Conservation (phyloP, 2,797 vertebrate genomes). For the Chanos chanos region DNA sequence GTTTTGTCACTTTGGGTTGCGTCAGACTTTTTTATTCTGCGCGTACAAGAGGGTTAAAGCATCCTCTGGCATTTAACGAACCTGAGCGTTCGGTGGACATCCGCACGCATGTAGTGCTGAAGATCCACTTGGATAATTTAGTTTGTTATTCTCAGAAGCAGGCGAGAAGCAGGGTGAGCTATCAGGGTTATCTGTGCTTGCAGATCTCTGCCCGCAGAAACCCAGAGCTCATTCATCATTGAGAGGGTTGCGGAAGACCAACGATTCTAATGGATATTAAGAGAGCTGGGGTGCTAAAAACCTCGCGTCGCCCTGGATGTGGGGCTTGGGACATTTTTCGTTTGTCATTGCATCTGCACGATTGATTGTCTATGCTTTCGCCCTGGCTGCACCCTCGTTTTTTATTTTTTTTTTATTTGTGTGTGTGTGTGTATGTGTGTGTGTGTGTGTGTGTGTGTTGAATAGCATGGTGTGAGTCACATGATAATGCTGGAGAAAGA, state of each 20-base stretch:
- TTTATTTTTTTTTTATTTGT: not conserved
- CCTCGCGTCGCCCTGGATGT: conserved; percentile 5
- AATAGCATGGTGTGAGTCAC: no score
- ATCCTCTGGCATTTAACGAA: not conserved
- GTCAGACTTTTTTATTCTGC: no score
- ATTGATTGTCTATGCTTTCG: conserved; percentile 30
- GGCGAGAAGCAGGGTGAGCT: conserved; percentile 3
- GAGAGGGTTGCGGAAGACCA: not conserved
- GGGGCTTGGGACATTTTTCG: conserved; percentile 18
- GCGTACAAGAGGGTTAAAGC: not conserved
- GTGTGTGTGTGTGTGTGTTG: conserved; percentile 6
- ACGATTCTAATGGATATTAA: conserved; percentile 40
- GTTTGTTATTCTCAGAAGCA: not conserved
- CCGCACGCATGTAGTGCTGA: not conserved
- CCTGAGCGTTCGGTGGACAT: not conserved
- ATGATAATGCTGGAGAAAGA: conserved; percentile 9
- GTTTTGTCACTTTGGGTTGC: no score
- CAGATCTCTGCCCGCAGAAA: conserved; percentile 28
- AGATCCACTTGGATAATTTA: conserved; percentile 8
- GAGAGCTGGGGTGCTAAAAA: conserved; percentile 6
- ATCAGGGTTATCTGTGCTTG: conserved; percentile 38
- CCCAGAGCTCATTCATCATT: conserved; percentile 31
- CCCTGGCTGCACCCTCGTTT: conserved; percentile 2
- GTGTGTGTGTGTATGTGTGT: conserved; percentile 5
- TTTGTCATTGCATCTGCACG: conserved; percentile 24